Percentiles rank a stretch among this genome's conserved stretches.
phyloP scores from a whole-genome alignment of 2,113 vertebrate species.

The Crotalus tigris region DNA sequence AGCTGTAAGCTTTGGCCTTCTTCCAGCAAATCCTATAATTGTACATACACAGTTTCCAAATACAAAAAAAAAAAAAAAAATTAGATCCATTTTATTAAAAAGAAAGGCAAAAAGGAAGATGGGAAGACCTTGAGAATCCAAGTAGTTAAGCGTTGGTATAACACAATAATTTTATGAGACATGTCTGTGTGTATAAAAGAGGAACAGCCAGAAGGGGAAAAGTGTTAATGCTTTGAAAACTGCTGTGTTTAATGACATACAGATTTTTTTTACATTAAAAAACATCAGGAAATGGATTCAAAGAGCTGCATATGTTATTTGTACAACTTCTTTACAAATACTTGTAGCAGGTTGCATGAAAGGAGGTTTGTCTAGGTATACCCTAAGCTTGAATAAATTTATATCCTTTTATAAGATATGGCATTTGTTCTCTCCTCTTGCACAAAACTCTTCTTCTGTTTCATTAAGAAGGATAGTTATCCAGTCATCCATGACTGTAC shows the following conservation, averaged over 20 bases:
- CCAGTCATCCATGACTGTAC: conserved; percentile 13
- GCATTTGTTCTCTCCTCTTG: conserved; percentile 7
- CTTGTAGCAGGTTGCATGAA: not conserved
- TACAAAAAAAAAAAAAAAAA: not conserved
- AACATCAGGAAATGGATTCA: not conserved
- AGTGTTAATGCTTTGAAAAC: not conserved
- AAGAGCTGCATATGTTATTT: not conserved
- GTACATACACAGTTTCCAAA: not conserved
- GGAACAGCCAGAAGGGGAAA: not conserved
- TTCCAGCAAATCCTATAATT: not conserved
- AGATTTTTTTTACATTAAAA: not conserved
- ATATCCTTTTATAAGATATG: not conserved
- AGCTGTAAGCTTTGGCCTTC: not conserved
- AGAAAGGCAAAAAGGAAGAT: not conserved
- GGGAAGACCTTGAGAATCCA: not conserved
- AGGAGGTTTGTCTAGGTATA: not conserved
- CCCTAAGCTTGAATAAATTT: not conserved
- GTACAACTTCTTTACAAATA: not conserved
- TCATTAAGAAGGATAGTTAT: not conserved
- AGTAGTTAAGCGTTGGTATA: not conserved
- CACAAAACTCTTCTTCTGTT: not conserved
- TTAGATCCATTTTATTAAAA: not conserved
- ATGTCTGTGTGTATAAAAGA: not conserved
- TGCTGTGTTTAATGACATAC: not conserved
- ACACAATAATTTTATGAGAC: not conserved